Evolutionary conservation across 2,113 vertebrate genomes (phyloP), one percentile per base, ranked within the genome.

Genomic region (Caracal caracal): DNA sequence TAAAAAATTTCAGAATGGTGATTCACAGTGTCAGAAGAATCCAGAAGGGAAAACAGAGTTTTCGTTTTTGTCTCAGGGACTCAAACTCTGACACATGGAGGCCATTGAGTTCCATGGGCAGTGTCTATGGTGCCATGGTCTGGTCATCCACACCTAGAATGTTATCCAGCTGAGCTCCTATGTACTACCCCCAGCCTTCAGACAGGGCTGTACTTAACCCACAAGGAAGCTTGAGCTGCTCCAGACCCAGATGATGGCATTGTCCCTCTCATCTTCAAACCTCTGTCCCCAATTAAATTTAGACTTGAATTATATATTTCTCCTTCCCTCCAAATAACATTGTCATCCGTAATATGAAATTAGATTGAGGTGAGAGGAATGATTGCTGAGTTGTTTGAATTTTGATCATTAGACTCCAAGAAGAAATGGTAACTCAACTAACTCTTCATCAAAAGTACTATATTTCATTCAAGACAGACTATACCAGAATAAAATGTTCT

Each of bases 311-410:
- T 83, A 92, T 87, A 56, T 66, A 85, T 76, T 88, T 94, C 59
- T 16, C 89, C 81, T 84, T 93, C 63, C 81, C 33, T 88, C 65
- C 70, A 81, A 82, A 93, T 94, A 94, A 81, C 87, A 86, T 28
- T 92, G 93, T 89, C 73, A 37, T 89, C 61, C 43, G 51, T 66
- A 86, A 56, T 78, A 86, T 47, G 83, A 97, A 96, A 94, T 92
- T 86, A 96, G 83, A 93, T 93, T n/a, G 93, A 93, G 73, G 51
- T 92, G 59, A 96, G 79, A 93, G 53, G 86, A 93, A 96, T 92
- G 88, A 93, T 73, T 86, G 79, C 78, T 96, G 83, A 89, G 63
- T 96, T 96, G 83, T 81, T 86, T 94, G 73, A 96, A 95, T 83
- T 95, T 96, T 59, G 59, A 70, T 73, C 90, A 85, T 73, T 71